Evolutionary conservation across 64 coral and sea anemone species (phyloP).

Genomic region (Platygyra sinensis): DNA sequence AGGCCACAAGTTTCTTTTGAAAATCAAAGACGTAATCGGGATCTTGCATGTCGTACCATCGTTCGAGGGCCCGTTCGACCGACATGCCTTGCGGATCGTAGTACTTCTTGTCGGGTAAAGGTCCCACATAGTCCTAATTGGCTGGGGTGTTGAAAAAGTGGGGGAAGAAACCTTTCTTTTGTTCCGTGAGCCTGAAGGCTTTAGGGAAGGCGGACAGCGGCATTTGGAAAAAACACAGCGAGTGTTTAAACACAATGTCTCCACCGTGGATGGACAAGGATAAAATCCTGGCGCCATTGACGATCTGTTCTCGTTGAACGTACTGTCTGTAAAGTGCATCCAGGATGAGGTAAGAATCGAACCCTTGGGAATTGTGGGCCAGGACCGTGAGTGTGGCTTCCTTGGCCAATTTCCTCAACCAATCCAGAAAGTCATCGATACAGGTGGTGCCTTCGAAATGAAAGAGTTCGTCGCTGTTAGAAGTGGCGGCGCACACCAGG

Average conservation of each 20-base stretch:
- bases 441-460: not conserved
- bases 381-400: not conserved
- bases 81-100: not conserved
- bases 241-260: conserved; percentile 14
- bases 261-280: not conserved
- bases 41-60: too few relatives aligned
- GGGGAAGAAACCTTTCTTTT: conserved; percentile 28
- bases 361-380: not conserved
- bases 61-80: too few relatives aligned
- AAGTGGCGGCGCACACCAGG: conserved; percentile 6
- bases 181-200: not conserved
- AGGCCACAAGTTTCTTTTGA: too few relatives aligned
- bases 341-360: conserved; percentile 18
- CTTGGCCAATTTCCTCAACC: not conserved
- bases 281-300: conserved; percentile 33
- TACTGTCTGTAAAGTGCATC: not conserved
- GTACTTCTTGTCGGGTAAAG: not conserved
- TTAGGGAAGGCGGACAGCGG: not conserved
- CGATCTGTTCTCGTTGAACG: not conserved
- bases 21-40: too few relatives aligned
- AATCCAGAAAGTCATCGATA: not conserved
- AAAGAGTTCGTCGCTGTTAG: not conserved
- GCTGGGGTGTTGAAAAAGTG: conserved; percentile 7
- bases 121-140: conserved; percentile 21
- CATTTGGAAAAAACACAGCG: conserved; percentile 59